Evolutionary conservation across 1,140 invertebrate species (phyloP), one percentile per base, ranked within the genome.

Genomic region (Listronotus oregonensis): DNA sequence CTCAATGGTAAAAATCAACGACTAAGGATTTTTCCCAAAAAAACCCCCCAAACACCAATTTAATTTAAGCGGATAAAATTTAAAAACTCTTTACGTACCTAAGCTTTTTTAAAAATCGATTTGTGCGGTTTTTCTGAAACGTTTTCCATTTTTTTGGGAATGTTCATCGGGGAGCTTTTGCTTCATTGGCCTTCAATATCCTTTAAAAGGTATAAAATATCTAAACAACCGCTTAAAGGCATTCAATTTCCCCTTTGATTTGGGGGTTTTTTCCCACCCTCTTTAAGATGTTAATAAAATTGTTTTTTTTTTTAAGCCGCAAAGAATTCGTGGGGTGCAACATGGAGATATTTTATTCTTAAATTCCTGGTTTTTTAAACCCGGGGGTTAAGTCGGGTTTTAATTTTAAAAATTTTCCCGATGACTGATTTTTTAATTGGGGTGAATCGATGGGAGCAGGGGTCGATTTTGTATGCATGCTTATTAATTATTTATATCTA

Each of bases 261-360:
- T 58, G 42, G 14, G 43, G 27, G n/a, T n/a, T n/a, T n/a, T 21
- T 42, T 55, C 52, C n/a, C 11, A 55, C 43, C 14, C 39, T 42
- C 40, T 37, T 57, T 47, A 42, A 34, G 56, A 58, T 17, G 56
- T 58, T 58, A 58, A 58, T 58, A 58, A 58, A 58, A 58, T 58
- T 58, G 56, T 46, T 58, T n/a, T 58, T 58, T 58, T 47, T 47
- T 27, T 47, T 58, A 32, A 42, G 56, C 43, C 54, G 21, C 54
- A 58, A 58, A 58, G 56, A 58, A 58, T 58, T 58, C 44, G 12
- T 15, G 43, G 43, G 42, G 56, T 18, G 18, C n/a, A 58, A 21
- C 17, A 21, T 58, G 17, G 11, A 42, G 47, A 58, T 58, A 58
- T 58, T 58, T 58, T 58, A 58, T 58, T 58, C 56, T 58, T 58